Evolutionary conservation across 1,140 invertebrate species (phyloP), one percentile per base, ranked within the genome.

Genomic region (Danaus plexippus): DNA sequence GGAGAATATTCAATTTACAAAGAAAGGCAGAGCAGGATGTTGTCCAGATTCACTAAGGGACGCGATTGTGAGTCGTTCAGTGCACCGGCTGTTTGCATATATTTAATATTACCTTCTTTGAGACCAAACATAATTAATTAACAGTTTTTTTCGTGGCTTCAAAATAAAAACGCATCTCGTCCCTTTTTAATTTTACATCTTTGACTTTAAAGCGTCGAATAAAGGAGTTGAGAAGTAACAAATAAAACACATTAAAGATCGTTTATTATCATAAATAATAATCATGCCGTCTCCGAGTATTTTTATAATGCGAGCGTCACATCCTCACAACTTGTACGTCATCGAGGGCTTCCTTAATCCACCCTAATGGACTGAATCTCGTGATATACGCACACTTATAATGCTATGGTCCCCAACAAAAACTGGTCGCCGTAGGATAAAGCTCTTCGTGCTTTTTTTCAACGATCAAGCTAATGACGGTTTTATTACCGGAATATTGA

Each of bases 321-420:
- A 71, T 76, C 73, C 73, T 69, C 71, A 72, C 71, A 74, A 71
- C 69, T 71, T 73, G 73, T 68, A 69, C 66, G 79, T 81, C 75
- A 82, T 80, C 60, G 42, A 58, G 61, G 73, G 63, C 71, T 77
- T 77, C 73, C 73, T 71, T 85, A 82, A 83, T 82, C 82, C 75
- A 66, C 60, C 64, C 74, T 86, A 86, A 86, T 82, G 73, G 77
- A 61, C 62, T 63, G 60, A 67, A 67, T 63, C 71, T 77, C 80
- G 78, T 80, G 73, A 78, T 76, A 80, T 78, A 67, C 64, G 62
- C 55, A 47, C 50, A 55, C 22, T 32, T 32, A 32, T 32, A 32
- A 32, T 59, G 64, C 61, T 66, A 62, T 63, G 60, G 57, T 43
- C 46, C 42, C 43, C 42, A 54, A 66, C 50, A 66, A 66, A 64